Conservation (phyloP, 2,888 invertebrate genomes). For the Amiota communis region DNA sequence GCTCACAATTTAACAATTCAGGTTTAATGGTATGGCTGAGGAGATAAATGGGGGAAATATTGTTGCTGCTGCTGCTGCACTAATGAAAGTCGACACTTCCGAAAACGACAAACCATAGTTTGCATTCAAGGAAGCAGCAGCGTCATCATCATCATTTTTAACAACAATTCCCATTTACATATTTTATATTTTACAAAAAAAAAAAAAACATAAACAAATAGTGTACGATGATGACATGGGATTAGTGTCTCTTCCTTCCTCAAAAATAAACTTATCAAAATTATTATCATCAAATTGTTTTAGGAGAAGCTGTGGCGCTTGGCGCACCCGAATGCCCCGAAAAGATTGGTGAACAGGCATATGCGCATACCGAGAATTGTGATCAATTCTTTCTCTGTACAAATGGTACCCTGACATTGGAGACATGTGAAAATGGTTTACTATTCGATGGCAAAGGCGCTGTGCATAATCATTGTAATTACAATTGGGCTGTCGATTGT, state of each 20-base stretch:
- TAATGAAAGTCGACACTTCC: too few species aligned
- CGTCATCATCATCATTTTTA: too few species aligned
- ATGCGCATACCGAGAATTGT: constrained; percentile 90
- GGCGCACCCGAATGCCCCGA: constrained; percentile 86
- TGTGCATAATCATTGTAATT: constrained; percentile 94
- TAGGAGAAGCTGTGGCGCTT: constrained; percentile 78
- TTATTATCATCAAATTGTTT: neutral
- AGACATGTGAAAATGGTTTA: constrained; percentile 93
- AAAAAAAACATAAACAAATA: too few species aligned
- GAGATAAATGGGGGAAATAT: too few species aligned
- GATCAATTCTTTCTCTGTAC: constrained; percentile 93
- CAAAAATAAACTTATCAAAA: neutral
- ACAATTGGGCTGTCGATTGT: constrained; percentile 93
- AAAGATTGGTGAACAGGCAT: constrained; percentile 84
- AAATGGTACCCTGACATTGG: constrained; percentile 90
- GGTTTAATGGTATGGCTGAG: too few species aligned
- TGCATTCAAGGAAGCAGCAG: too few species aligned
- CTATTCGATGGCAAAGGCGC: constrained; percentile 92
- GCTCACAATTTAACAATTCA: too few species aligned
- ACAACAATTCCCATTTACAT: too few species aligned
- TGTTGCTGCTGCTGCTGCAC: too few species aligned
- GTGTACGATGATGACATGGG: too few species aligned
- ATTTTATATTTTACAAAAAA: too few species aligned
- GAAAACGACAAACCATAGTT: too few species aligned
- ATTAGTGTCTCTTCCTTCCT: neutral